Conservation (phyloP, 2,797 vertebrate genomes). For the Sebastes minor region DNA sequence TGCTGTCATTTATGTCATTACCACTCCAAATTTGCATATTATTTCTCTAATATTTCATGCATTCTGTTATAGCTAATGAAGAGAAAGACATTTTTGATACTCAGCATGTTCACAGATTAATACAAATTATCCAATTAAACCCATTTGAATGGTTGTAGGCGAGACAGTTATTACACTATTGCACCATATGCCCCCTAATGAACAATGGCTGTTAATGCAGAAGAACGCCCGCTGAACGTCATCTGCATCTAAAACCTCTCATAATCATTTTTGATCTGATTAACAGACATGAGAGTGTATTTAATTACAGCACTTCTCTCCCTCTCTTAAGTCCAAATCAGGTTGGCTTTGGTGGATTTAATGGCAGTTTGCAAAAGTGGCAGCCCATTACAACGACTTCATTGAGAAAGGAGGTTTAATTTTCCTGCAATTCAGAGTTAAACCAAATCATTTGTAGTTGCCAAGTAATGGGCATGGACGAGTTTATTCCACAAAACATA, state of each 20-base stretch:
- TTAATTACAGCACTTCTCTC: slow-evolving; percentile 53
- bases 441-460: slow-evolving; percentile 24
- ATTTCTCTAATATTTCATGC: neutral
- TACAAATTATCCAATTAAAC: slow-evolving; percentile 60
- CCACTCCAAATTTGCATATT: neutral
- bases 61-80: slow-evolving; percentile 33
- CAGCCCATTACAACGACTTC: slow-evolving; percentile 11
- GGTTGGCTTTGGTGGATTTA: slow-evolving; percentile 43
- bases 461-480: slow-evolving; percentile 4
- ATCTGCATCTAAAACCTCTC: slow-evolving; percentile 29
- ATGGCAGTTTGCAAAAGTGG: slow-evolving; percentile 41
- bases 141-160: slow-evolving; percentile 32
- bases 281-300: slow-evolving; percentile 41
- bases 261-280: slow-evolving; percentile 38
- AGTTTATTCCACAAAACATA: slow-evolving; percentile 41
- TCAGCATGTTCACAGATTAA: slow-evolving; percentile 41
- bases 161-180: slow-evolving; percentile 40
- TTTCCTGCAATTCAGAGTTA: slow-evolving; percentile 35
- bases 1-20: neutral
- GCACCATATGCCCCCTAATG: slow-evolving; percentile 39
- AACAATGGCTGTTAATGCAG: slow-evolving; percentile 45
- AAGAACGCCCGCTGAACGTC: slow-evolving; percentile 16
- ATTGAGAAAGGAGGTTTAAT: slow-evolving; percentile 29
- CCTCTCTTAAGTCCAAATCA: slow-evolving; percentile 32
- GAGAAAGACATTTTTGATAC: slow-evolving; percentile 22